phyloP scores from a whole-genome alignment of 2,113 vertebrate genomes.

The Solea senegalensis region DNA sequence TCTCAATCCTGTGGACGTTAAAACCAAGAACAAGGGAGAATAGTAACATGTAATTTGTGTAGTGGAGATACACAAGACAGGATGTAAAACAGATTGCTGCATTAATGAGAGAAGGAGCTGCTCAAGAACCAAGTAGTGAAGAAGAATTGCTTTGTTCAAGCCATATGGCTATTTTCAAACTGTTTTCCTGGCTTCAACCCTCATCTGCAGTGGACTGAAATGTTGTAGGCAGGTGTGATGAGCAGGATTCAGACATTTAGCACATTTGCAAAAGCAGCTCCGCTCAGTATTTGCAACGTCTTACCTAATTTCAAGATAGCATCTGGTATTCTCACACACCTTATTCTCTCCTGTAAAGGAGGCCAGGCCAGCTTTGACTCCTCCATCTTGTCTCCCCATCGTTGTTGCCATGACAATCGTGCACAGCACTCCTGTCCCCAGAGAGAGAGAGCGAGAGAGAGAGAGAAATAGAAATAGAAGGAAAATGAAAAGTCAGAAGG shows the following conservation, averaged over 20 bases:
- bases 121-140: not conserved
- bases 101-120: not conserved
- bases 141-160: not conserved
- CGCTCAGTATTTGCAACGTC: not conserved
- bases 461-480: slow-evolving; percentile 4
- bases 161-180: not conserved
- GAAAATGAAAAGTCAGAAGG: slow-evolving; percentile 43
- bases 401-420: slow-evolving; percentile 80
- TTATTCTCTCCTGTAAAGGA: slow-evolving; percentile 49
- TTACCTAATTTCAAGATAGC: slow-evolving; percentile 25
- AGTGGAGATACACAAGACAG: not conserved
- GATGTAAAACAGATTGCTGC: not conserved
- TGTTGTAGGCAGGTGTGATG: no score
- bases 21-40: not conserved
- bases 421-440: slow-evolving; percentile 64
- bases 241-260: not conserved
- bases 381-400: slow-evolving; percentile 71
- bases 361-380: slow-evolving; percentile 58
- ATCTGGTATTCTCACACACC: slow-evolving; percentile 44
- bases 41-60: not conserved
- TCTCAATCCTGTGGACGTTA: not conserved
- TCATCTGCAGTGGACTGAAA: not conserved
- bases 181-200: not conserved
- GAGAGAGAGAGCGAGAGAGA: slow-evolving; percentile 58
- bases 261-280: not conserved